Base-by-base conservation (phyloP, 2,888 invertebrate species). In the Lissocephala sabroskyi region DNA sequence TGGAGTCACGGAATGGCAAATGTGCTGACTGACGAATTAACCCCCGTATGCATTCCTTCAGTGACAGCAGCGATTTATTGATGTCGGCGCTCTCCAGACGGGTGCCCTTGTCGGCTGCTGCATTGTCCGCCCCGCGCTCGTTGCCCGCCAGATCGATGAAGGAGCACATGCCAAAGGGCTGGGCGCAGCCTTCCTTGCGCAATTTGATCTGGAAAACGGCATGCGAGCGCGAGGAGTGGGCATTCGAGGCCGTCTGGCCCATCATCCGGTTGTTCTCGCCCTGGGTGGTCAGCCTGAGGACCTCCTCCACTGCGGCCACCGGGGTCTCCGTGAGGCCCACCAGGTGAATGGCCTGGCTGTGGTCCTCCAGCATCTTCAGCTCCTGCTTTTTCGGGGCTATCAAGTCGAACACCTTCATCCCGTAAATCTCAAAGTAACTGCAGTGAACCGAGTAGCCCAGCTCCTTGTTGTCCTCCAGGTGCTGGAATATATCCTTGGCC, bases 361-460 rank as follows among this genome's bases (percentile, higher is more conserved):
- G 97, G 86, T 98, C 98, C 86, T 98, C 98, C 49, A 98, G 84
- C 47, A 98, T 96, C 45, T 97, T 89, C 37, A 98, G 87, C 84
- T 97, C 96, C 54, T 93, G 90, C 86, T 98, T 98, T 77, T 95
- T 93, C 2, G 35, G 7, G 63, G 96, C 95, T 51, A 94, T 85
- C 45, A 95, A 85, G 85, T 95, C 94, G 83, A 94, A 94, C 80
- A 90, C 95, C 89, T 98, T 98, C 56, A 97, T 97, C 79, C 97
- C 97, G 86, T 98, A 98, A 75, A 98, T 98, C 87, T 98, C 98
- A 86, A 98, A 98, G 87, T 98, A 98, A 79, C 96, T 96, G 37
- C 74, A 93, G 87, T 55, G 92, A 89, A 78, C 92, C 90, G 86
- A 94, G 96, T 83, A 93, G 93, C 44, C 92, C 70, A 92, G 86